Evolutionary conservation across 2,888 invertebrate genomes (phyloP).

Genomic region (Cephus nigrinus): DNA sequence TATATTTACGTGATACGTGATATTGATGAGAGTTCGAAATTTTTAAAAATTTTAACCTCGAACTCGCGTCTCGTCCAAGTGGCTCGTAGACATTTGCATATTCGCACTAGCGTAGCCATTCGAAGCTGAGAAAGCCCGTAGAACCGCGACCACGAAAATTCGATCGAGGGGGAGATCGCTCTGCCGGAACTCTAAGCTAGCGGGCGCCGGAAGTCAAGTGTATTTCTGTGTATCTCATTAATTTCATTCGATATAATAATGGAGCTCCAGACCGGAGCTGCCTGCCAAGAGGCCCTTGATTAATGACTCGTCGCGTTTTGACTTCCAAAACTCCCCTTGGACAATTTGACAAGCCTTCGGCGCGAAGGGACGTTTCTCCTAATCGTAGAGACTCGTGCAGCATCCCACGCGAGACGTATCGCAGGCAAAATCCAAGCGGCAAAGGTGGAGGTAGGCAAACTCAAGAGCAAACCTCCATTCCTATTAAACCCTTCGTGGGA

Average conservation of each 20-base stretch:
- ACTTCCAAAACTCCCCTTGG: constrained; percentile 27
- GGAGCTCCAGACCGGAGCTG: constrained; percentile 32
- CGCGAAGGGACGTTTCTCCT: background rate
- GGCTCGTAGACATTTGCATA: background rate
- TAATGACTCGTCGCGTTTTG: constrained; percentile 60
- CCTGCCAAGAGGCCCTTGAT: constrained; percentile 48
- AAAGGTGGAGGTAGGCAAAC: background rate
- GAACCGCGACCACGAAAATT: background rate
- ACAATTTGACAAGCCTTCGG: background rate
- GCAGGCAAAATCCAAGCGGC: background rate
- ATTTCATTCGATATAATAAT: constrained; percentile 66
- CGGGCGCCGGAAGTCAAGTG: constrained; percentile 60
- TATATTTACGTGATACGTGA: background rate
- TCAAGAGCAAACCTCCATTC: background rate
- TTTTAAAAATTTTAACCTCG: background rate
- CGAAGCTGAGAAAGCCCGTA: background rate
- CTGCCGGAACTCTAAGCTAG: constrained; percentile 39
- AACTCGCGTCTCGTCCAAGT: background rate
- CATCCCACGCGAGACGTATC: background rate
- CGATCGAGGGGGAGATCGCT: constrained; percentile 31
- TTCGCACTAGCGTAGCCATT: background rate
- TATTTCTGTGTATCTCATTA: constrained; percentile 67
- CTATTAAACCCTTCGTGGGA: background rate
- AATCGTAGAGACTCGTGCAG: background rate
- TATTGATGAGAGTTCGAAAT: background rate